Base-by-base conservation (phyloP, 64 coral and sea anemone species). In the Pachyseris speciosa region DNA sequence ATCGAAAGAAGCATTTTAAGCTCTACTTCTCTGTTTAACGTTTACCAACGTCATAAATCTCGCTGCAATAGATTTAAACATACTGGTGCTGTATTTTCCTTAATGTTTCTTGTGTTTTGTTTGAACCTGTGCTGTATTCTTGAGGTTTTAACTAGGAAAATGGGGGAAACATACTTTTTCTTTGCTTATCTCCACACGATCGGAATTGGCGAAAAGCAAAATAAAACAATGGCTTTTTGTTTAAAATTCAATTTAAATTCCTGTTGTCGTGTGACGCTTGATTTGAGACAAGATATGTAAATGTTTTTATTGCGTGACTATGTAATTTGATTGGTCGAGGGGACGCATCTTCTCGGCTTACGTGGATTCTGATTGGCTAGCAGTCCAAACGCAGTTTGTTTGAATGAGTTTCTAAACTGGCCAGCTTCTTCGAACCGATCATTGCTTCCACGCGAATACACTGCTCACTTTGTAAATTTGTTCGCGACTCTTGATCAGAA, bases 391-490 rank as follows among this genome's bases (percentile, higher is more conserved):
- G 95, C 86, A 89, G 64, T 87, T 90, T 84, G 68, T 96, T 96
- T 96, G 95, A 96, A 96, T 72, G 94, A 57, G 45, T 80, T 67
- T 86, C 73, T 65, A 86, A 96, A 96, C 95, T 96, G 95, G 85
- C 91, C 86, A 87, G 33, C 76, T 37, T 43, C 57, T 72, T 81
- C 79, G 45, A 72, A 70, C 70, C 67, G 57, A 49, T 90, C 67
- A 72, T 73, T 73, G 29, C 66, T 58, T 73, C 53, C 91, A 87
- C 84, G 84, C 75, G 91, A 29, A 66, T 58, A 48, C 43, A 7
- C 40, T 30, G 52, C 27, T 47, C 28, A 59, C 25, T 71, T 9
- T 55, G 78, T 78, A 61, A 55, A 85, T 67, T 45, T 45, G 65
- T 65, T 60, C 34, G 50, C 41, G 84, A 61, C 20, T 7, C 61